Percentiles rank a stretch among this genome's conserved stretches.
Evolutionary conservation across 2,888 invertebrate genomes (phyloP).

Genomic region (Molorchus minor): DNA sequence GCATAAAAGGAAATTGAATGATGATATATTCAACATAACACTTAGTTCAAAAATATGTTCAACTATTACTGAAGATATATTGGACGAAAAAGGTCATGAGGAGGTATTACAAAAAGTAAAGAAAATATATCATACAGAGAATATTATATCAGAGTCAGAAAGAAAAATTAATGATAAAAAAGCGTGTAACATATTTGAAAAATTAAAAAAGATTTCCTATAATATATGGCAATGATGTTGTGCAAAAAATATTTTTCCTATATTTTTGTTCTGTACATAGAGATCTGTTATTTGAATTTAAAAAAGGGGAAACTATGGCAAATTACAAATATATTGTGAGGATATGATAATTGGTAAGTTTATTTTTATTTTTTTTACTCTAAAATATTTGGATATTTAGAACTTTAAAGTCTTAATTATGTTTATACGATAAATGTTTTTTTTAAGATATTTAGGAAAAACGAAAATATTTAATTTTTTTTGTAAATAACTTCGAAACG

Average conservation of each 20-base stretch:
- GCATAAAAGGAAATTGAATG: conserved; percentile 49
- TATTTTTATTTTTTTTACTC: no score
- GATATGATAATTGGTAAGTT: conserved; percentile 48
- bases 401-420: no score
- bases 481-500: no score
- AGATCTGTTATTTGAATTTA: conserved; percentile 43
- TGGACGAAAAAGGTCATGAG: conserved; percentile 26
- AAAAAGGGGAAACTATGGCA: conserved; percentile 25
- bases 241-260: conserved; percentile 49
- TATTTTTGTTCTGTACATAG: conserved; percentile 51
- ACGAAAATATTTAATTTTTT: no score
- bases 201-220: conserved; percentile 51
- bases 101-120: conserved; percentile 32
- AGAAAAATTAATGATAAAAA: conserved; percentile 38
- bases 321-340: conserved; percentile 30
- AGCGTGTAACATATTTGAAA: conserved; percentile 41
- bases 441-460: no score
- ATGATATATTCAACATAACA: conserved; percentile 34
- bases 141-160: conserved; percentile 1
- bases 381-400: no score
- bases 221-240: conserved; percentile 43
- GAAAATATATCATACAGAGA: conserved; percentile 28
- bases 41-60: conserved; percentile 45
- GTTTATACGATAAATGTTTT: no score
- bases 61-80: conserved; percentile 40